Evolutionary conservation across 2,113 vertebrate species (phyloP).

Genomic region (Vulpes ferrilata): DNA sequence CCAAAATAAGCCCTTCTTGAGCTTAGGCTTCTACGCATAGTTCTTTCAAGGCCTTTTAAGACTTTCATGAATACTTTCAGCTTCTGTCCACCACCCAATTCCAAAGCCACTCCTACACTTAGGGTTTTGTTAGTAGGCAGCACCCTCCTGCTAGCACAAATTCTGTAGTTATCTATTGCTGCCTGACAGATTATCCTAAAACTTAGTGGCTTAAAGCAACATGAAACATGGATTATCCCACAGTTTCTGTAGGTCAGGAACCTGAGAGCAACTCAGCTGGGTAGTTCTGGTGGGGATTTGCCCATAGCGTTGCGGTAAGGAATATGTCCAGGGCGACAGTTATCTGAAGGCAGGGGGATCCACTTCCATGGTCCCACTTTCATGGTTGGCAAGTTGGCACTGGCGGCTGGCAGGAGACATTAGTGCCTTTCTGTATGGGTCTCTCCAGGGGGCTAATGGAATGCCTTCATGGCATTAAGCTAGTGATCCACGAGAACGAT

Average conservation of each 20-base stretch:
- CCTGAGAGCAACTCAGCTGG: neutral
- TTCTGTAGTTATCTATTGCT: neutral
- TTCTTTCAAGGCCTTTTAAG: neutral
- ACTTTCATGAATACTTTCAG: neutral
- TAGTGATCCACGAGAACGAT: neutral
- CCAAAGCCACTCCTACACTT: neutral
- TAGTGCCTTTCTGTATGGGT: neutral
- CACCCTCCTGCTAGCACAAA: neutral
- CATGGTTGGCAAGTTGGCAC: neutral
- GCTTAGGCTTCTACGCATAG: neutral
- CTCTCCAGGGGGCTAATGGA: neutral
- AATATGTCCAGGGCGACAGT: neutral
- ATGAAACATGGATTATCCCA: neutral
- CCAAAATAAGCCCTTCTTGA: neutral
- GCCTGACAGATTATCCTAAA: neutral
- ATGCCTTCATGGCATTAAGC: neutral
- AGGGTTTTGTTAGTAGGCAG: neutral
- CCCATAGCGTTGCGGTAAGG: neutral
- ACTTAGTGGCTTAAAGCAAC: neutral
- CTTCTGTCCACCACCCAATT: neutral
- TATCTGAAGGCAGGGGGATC: neutral
- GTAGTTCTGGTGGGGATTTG: neutral
- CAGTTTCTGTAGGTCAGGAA: neutral
- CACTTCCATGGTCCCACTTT: neutral
- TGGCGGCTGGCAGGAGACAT: neutral